phyloP scores from a whole-genome alignment of 2,113 vertebrate genomes.

The Saguinus imperator region DNA sequence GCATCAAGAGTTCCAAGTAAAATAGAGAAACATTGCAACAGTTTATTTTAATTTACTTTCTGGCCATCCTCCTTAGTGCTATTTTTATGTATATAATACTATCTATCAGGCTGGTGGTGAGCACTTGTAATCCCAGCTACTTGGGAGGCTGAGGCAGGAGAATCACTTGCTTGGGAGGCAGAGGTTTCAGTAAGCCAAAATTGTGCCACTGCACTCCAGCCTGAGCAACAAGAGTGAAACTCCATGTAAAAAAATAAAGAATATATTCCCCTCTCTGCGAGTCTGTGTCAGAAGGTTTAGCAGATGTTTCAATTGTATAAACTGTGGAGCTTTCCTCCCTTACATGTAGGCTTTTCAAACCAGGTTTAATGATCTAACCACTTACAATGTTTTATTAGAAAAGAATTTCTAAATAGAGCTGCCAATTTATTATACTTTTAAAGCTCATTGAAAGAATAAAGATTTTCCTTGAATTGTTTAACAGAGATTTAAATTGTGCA shows the following conservation, averaged over 20 bases:
- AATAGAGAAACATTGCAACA: too few species aligned
- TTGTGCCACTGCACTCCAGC: too few species aligned
- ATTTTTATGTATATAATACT: neutral
- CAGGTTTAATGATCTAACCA: conserved; percentile 39
- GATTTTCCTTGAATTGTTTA: conserved; percentile 48
- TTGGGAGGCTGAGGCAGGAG: too few species aligned
- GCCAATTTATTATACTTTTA: conserved; percentile 43
- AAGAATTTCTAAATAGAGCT: conserved; percentile 5
- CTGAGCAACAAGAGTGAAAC: too few species aligned
- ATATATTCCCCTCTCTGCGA: neutral
- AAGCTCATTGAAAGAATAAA: conserved; percentile 5
- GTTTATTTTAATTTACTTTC: neutral
- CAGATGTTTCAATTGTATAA: neutral
- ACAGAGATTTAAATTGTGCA: conserved; percentile 35
- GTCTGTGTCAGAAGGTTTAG: neutral
- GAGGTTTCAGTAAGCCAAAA: too few species aligned
- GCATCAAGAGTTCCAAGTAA: neutral
- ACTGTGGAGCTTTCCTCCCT: neutral
- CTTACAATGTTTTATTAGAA: conserved; percentile 58
- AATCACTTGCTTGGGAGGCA: too few species aligned
- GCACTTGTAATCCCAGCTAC: too few species aligned
- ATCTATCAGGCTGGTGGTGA: too few species aligned
- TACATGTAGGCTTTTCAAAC: conserved; percentile 1
- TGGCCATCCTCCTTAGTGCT: neutral
- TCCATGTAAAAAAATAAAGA: too few species aligned